Conservation (phyloP, 2,113 vertebrate species). For the Tenrec ecaudatus region DNA sequence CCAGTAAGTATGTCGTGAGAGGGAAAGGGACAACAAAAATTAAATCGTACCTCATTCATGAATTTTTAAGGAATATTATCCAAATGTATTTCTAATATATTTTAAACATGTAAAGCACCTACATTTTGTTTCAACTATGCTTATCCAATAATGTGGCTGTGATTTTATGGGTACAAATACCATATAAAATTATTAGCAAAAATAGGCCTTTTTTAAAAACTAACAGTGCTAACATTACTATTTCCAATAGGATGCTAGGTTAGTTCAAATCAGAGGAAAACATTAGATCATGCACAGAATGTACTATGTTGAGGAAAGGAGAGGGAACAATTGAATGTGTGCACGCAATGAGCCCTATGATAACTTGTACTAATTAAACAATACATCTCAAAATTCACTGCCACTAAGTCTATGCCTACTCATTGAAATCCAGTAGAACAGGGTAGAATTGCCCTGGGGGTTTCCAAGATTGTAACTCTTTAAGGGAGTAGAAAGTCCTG, state of each 20-base stretch:
- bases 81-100: neutral
- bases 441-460: too few relatives aligned
- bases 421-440: too few relatives aligned
- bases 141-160: too few relatives aligned
- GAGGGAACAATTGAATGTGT: neutral
- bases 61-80: neutral
- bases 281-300: neutral
- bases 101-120: neutral
- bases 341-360: neutral
- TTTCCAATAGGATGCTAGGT: neutral
- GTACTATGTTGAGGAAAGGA: neutral
- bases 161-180: too few relatives aligned
- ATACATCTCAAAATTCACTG: too few relatives aligned
- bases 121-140: too few relatives aligned
- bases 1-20: neutral
- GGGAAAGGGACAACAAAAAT: neutral
- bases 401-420: too few relatives aligned
- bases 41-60: neutral
- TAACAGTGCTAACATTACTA: too few relatives aligned
- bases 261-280: slow-evolving; percentile 10
- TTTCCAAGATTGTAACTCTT: too few relatives aligned
- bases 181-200: too few relatives aligned
- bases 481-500: too few relatives aligned
- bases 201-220: too few relatives aligned
- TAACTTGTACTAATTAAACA: neutral